Conservation (phyloP, 2,888 invertebrate genomes). For the Schrankia costaestrigalis region DNA sequence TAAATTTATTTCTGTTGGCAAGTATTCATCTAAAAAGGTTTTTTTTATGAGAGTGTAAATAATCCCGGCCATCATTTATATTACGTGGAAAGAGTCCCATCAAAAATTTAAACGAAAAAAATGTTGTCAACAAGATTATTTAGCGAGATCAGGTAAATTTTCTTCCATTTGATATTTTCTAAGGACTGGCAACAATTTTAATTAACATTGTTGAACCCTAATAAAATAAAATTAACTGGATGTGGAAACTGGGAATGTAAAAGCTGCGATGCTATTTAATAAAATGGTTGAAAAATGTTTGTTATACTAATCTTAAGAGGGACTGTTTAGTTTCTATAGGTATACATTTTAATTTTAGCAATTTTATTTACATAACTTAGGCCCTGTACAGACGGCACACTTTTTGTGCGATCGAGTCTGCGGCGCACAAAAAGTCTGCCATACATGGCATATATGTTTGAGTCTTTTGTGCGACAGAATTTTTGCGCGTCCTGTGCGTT, state of each 20-base stretch:
- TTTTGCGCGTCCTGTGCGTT: too few species aligned
- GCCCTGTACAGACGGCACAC: too few species aligned
- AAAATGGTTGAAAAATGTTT: too few species aligned
- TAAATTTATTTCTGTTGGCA: too few species aligned
- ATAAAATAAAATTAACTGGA: slow-evolving; percentile 7
- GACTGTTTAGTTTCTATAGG: too few species aligned
- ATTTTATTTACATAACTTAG: too few species aligned
- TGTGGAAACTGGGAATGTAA: background rate
- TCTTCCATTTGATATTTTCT: slow-evolving; percentile 3
- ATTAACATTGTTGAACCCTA: slow-evolving; percentile 6
- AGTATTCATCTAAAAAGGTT: slow-evolving; percentile 34
- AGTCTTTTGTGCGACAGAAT: too few species aligned
- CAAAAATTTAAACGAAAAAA: slow-evolving; percentile 16
- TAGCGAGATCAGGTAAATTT: slow-evolving; percentile 9
- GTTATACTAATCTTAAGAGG: too few species aligned
- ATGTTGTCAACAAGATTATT: slow-evolving; percentile 7
- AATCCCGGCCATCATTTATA: slow-evolving; percentile 26
- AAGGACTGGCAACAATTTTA: slow-evolving; percentile 3
- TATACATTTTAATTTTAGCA: too few species aligned
- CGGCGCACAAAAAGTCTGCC: too few species aligned
- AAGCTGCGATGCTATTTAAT: background rate
- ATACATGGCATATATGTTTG: too few species aligned
- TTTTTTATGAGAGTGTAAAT: slow-evolving; percentile 30
- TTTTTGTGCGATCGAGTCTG: too few species aligned
- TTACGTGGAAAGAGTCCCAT: slow-evolving; percentile 17